Evolutionary conservation across 53 echinoderm and acorn worm species (phyloP).

Genomic region (Holothuria scabra): DNA sequence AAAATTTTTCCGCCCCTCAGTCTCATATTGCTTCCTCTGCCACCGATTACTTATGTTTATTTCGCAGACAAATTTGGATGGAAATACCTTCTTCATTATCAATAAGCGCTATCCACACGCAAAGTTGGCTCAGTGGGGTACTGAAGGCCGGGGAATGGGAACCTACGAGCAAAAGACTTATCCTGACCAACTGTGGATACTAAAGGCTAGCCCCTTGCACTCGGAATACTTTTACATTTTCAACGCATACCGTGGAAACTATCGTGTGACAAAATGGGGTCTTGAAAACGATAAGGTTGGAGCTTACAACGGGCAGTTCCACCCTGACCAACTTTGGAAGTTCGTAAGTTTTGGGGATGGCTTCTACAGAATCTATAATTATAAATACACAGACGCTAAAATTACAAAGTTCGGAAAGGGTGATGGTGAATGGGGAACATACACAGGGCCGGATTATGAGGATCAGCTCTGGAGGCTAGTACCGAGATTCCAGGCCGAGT

Average conservation of each 20-base stretch:
- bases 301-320: background rate
- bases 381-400: background rate
- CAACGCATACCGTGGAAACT: background rate
- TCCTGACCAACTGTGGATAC: background rate
- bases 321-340: background rate
- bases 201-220: background rate
- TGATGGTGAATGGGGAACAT: background rate
- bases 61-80: too few species aligned
- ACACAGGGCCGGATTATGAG: background rate
- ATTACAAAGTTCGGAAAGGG: background rate
- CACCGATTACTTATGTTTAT: too few species aligned
- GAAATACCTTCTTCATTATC: too few species aligned
- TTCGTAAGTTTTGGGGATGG: background rate
- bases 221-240: background rate
- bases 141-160: too few species aligned
- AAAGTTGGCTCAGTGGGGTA: too few species aligned
- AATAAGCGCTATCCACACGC: too few species aligned
- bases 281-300: background rate
- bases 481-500: background rate
- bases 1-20: too few species aligned
- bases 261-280: background rate
- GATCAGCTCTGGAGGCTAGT: conserved; percentile 15
- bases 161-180: background rate
- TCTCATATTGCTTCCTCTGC: too few species aligned
- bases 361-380: background rate